A percentile compares a stretch with the other conserved stretches of the same genome.
Conservation (phyloP, 2,888 invertebrate genomes). For the Stratiomys singularior region DNA sequence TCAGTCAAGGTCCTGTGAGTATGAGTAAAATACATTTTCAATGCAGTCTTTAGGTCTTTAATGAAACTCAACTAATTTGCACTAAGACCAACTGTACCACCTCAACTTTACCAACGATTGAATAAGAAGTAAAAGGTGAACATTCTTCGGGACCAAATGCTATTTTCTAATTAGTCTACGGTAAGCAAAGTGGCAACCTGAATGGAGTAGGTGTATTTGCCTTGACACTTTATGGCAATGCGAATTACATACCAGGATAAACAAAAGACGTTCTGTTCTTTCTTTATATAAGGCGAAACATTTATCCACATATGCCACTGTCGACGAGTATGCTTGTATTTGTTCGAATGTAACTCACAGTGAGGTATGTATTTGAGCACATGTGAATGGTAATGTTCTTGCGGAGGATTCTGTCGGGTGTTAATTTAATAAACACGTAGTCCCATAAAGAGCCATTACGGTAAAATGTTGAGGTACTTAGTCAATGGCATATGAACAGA, state of each 20-base stretch:
- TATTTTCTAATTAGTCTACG: slow-evolving; percentile 33
- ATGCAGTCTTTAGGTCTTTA: no score
- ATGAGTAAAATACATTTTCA: no score
- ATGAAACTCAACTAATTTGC: no score
- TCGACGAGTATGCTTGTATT: neutral
- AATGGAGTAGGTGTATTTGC: slow-evolving; percentile 12
- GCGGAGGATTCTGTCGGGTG: slow-evolving; percentile 20
- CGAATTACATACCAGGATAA: neutral
- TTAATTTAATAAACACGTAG: slow-evolving; percentile 35
- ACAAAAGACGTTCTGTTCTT: slow-evolving; percentile 6
- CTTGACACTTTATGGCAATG: slow-evolving; percentile 15
- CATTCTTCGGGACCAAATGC: slow-evolving; percentile 7
- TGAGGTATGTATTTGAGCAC: neutral
- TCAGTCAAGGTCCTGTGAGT: no score
- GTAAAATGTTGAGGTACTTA: neutral
- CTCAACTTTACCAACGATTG: neutral
- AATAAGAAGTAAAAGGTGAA: neutral
- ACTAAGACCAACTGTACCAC: neutral
- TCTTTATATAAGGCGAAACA: no score
- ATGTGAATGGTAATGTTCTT: neutral
- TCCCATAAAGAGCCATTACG: slow-evolving; percentile 13
- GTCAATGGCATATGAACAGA: neutral
- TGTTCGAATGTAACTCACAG: neutral
- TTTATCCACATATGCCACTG: no score
- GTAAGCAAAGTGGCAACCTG: slow-evolving; percentile 16